A percentile compares a stretch with the other conserved stretches of the same genome.
Conservation (phyloP, 2,113 vertebrate genomes). For the Xiphophorus couchianus region DNA sequence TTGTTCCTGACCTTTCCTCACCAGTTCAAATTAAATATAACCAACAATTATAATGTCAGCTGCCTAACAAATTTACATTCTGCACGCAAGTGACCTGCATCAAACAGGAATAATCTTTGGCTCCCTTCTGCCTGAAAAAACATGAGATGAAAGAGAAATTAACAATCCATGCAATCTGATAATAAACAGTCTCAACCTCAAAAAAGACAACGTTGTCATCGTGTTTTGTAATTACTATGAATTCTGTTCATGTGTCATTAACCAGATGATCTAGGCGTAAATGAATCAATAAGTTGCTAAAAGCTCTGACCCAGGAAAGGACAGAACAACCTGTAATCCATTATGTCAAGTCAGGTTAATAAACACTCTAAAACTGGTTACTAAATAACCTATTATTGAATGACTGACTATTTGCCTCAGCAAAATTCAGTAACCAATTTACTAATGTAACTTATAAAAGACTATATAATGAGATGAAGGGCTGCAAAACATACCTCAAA, state of each 20-base stretch:
- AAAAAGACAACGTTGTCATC: background rate
- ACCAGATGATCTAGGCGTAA: background rate
- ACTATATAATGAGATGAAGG: background rate
- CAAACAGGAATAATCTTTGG: background rate
- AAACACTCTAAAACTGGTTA: conserved; percentile 8
- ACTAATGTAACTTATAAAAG: conserved; percentile 1
- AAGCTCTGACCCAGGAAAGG: background rate
- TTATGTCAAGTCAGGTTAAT: conserved; percentile 6
- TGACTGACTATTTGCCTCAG: background rate
- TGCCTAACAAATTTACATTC: too few relatives aligned
- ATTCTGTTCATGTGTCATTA: background rate
- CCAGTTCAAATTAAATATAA: background rate
- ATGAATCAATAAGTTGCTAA: conserved; percentile 25
- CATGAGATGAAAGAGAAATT: background rate
- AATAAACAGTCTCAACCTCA: background rate
- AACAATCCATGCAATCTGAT: background rate
- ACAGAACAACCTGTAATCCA: background rate
- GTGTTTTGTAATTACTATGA: background rate
- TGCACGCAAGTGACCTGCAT: background rate
- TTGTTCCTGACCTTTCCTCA: background rate
- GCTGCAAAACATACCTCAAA: background rate
- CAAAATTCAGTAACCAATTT: background rate
- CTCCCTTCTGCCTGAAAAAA: background rate
- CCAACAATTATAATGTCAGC: too few relatives aligned
- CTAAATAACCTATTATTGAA: background rate